phyloP scores from a whole-genome alignment of 35 echinoderm and acorn worm species.

The Strongylocentrotus purpuratus region DNA sequence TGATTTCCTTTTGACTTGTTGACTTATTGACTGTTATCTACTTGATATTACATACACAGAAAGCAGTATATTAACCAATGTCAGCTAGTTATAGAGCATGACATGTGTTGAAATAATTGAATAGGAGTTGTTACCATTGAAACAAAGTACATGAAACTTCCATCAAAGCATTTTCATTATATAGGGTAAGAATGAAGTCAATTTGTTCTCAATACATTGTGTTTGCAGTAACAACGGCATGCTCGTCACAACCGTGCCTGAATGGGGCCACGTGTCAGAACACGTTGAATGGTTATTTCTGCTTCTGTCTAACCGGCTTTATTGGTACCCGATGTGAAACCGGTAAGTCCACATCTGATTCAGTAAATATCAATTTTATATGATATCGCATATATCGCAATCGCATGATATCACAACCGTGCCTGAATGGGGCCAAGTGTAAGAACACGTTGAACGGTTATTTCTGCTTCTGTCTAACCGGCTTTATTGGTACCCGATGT shows the following conservation, averaged over 20 bases:
- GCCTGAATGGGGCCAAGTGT: neutral
- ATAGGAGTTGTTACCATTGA: too few species aligned
- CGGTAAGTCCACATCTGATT: neutral
- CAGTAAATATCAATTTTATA: neutral
- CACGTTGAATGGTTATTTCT: neutral
- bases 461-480: neutral
- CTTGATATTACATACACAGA: too few species aligned
- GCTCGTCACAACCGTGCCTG: neutral
- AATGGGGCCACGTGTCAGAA: neutral
- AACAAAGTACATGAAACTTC: too few species aligned
- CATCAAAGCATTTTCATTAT: too few species aligned
- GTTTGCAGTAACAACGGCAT: neutral
- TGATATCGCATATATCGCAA: too few species aligned
- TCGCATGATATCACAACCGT: too few species aligned
- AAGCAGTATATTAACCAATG: too few species aligned
- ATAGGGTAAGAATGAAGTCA: too few species aligned
- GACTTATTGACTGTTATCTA: too few species aligned
- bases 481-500: constrained; percentile 12
- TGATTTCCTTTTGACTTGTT: too few species aligned
- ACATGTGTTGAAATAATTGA: too few species aligned
- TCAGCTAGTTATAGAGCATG: too few species aligned
- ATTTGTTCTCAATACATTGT: neutral
- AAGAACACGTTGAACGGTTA: neutral
- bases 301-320: neutral
- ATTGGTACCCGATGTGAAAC: neutral